phyloP scores from a whole-genome alignment of 2,888 invertebrate genomes.

The Cetonia aurata region DNA sequence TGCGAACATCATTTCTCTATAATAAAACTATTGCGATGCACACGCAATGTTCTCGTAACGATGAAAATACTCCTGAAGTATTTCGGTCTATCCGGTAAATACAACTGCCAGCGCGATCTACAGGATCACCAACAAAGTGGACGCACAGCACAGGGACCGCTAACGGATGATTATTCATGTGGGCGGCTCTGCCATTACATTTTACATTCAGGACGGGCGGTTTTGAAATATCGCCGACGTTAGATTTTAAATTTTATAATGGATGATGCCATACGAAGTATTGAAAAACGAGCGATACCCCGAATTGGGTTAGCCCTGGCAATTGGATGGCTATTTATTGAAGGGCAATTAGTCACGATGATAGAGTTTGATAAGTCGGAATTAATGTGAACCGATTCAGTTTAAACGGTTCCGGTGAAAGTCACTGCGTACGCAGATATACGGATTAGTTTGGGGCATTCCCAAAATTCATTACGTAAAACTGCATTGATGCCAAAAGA shows the following conservation, averaged over 20 bases:
- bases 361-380: slow-evolving; percentile 36
- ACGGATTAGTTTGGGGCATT: too few relatives aligned
- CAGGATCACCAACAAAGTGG: background rate
- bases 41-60: slow-evolving; percentile 19
- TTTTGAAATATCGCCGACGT: slow-evolving; percentile 35
- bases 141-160: background rate
- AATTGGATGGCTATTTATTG: slow-evolving; percentile 28
- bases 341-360: slow-evolving; percentile 26
- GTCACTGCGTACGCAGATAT: too few relatives aligned
- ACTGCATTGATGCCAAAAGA: too few relatives aligned
- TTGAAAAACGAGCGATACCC: slow-evolving; percentile 24
- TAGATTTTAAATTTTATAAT: slow-evolving; percentile 37
- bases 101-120: slow-evolving; percentile 13
- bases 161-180: slow-evolving; percentile 13
- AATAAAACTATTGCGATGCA: background rate
- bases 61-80: background rate
- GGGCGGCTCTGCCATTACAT: slow-evolving; percentile 16
- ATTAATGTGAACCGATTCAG: slow-evolving; percentile 20
- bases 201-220: slow-evolving; percentile 1
- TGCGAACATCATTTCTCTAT: slow-evolving; percentile 5
- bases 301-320: background rate
- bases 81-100: slow-evolving; percentile 4
- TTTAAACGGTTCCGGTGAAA: background rate
- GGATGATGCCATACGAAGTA: slow-evolving; percentile 15
- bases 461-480: too few relatives aligned